phyloP scores from a whole-genome alignment of 2,797 vertebrate genomes.

The Rhinoraja longicauda region DNA sequence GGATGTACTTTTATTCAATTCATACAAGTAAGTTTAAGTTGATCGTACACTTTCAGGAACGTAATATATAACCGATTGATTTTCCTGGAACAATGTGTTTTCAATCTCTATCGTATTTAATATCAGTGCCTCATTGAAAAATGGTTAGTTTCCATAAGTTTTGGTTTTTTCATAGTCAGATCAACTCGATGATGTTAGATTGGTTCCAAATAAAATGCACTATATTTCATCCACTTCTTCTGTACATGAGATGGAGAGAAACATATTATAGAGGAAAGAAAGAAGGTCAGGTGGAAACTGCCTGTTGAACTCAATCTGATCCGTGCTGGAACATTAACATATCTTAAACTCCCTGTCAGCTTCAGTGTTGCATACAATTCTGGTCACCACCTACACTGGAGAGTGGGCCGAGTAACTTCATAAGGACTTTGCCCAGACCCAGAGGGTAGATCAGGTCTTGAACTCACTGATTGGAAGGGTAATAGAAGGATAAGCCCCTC shows the following conservation, averaged over 20 bases:
- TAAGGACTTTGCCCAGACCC: too few relatives aligned
- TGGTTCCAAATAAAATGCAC: background rate
- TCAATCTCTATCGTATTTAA: background rate
- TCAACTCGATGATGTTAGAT: background rate
- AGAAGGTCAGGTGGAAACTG: background rate
- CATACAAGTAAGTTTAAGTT: conserved; percentile 14
- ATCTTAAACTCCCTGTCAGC: too few relatives aligned
- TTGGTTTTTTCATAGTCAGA: too few relatives aligned
- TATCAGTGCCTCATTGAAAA: background rate
- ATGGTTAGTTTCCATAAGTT: background rate
- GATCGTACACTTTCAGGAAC: background rate
- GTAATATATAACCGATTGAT: conserved; percentile 1
- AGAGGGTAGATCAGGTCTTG: background rate
- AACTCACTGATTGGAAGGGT: too few relatives aligned
- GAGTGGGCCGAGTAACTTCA: too few relatives aligned
- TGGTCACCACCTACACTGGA: too few relatives aligned
- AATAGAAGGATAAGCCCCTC: too few relatives aligned
- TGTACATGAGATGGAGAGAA: background rate
- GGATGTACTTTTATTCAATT: conserved; percentile 24
- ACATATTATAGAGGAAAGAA: background rate
- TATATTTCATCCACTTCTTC: background rate
- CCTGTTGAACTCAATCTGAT: background rate
- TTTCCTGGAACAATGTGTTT: background rate
- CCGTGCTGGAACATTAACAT: background rate
- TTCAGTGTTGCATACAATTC: too few relatives aligned